A percentile compares a stretch with the other conserved stretches of the same genome.
phyloP scores from a whole-genome alignment of 2,888 invertebrate species.

The Linyphia triangularis region DNA sequence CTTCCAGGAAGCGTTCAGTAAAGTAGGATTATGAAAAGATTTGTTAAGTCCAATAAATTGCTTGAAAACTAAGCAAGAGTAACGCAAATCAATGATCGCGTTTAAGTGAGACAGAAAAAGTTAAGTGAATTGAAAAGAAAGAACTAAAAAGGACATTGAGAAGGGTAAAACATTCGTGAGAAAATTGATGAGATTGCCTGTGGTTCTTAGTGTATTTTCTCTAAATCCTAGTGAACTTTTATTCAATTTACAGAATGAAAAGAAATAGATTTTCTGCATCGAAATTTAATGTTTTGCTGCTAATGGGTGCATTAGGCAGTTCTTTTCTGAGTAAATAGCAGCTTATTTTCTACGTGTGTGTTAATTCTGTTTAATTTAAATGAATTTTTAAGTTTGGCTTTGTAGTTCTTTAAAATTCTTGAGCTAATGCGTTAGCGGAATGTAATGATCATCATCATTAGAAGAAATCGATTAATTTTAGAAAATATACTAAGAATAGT shows the following conservation, averaged over 20 bases:
- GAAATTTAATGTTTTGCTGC: not conserved
- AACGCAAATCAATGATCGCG: constrained; percentile 7
- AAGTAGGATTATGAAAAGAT: too few species aligned
- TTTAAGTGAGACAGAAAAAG: constrained; percentile 5
- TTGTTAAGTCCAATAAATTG: too few species aligned
- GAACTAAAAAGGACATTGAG: not conserved
- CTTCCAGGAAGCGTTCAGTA: too few species aligned
- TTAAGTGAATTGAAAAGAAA: not conserved
- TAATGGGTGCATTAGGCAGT: not conserved
- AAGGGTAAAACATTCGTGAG: constrained; percentile 9
- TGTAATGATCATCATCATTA: not conserved
- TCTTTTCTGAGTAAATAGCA: not conserved
- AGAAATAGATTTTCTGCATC: not conserved
- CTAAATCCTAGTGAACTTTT: not conserved
- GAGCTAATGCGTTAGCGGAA: not conserved
- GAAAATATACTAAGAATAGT: too few species aligned
- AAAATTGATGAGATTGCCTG: constrained; percentile 13
- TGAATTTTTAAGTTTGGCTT: constrained; percentile 14
- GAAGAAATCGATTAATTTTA: too few species aligned
- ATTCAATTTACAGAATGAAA: not conserved
- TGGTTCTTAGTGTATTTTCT: constrained; percentile 11
- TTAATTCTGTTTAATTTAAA: constrained; percentile 5
- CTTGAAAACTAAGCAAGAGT: not conserved
- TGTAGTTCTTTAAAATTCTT: not conserved
- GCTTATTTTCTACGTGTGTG: not conserved